Conservation (phyloP, 2,888 invertebrate genomes). For the Mystacides longicornis region DNA sequence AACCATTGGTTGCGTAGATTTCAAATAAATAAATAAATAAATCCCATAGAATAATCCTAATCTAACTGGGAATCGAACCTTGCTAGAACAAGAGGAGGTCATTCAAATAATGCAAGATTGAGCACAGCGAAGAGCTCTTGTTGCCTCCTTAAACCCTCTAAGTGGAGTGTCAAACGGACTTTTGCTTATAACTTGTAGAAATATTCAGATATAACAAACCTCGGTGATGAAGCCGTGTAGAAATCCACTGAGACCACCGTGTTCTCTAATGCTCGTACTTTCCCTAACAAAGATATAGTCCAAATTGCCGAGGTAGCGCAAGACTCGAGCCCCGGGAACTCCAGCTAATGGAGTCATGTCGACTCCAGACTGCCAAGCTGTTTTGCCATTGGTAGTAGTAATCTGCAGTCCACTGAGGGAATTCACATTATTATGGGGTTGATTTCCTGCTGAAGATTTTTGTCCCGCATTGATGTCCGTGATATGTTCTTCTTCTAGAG, state of each 20-base stretch:
- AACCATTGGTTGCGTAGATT: too few species aligned
- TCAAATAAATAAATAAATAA: too few species aligned
- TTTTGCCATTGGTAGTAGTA: conserved; percentile 27
- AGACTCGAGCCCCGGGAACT: conserved; percentile 69
- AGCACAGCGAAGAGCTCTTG: too few species aligned
- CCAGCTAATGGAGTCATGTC: conserved; percentile 76
- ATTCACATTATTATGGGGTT: neutral
- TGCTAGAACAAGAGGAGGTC: too few species aligned
- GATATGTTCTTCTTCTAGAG: conserved; percentile 69
- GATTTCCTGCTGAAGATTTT: neutral
- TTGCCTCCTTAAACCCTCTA: too few species aligned
- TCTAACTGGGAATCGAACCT: too few species aligned
- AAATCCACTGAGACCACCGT: conserved; percentile 89
- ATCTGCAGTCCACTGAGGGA: too few species aligned
- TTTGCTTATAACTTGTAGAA: too few species aligned
- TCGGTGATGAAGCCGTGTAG: conserved; percentile 91
- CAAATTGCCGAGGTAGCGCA: conserved; percentile 80
- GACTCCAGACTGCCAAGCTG: conserved; percentile 56
- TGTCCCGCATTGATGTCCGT: conserved; percentile 28
- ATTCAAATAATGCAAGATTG: too few species aligned
- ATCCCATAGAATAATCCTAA: too few species aligned
- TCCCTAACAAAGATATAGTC: conserved; percentile 95
- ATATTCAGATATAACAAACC: too few species aligned
- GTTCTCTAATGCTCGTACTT: conserved; percentile 84
- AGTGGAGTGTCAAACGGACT: too few species aligned